These are phyloP conservation scores for Pachyramphus minor DNA, from an alignment of 2,113 vertebrate species.

Conservation along the genomic window DNA sequence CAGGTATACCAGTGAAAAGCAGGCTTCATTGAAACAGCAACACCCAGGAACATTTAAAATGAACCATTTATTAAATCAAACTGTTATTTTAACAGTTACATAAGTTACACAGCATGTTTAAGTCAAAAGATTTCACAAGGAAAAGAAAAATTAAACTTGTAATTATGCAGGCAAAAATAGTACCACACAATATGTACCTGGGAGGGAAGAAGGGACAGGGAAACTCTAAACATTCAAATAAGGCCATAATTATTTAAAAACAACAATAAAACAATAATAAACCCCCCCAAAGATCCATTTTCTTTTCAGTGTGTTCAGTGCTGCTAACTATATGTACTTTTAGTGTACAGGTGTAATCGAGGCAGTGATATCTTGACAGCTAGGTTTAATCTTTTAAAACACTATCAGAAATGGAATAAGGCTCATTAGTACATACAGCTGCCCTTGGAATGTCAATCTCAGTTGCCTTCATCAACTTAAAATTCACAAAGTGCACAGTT, in stretches of 20 bases:
- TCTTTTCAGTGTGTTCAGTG: slow-evolving; percentile 76
- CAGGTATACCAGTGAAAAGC: not conserved
- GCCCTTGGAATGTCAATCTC: slow-evolving; percentile 78
- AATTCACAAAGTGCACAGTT: slow-evolving; percentile 85
- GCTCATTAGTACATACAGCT: slow-evolving; percentile 82
- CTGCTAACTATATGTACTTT: slow-evolving; percentile 81
- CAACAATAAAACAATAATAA: slow-evolving; percentile 79
- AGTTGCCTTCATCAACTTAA: slow-evolving; percentile 79
- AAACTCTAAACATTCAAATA: slow-evolving; percentile 81
- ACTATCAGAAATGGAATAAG: slow-evolving; percentile 69
- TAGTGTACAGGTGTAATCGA: slow-evolving; percentile 62
- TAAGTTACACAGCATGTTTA: slow-evolving; percentile 92
- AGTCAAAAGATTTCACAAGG: slow-evolving; percentile 84
- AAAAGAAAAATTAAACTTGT: slow-evolving; percentile 81
- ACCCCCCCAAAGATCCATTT: slow-evolving; percentile 70
- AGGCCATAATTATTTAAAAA: slow-evolving; percentile 82
- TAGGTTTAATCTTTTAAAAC: slow-evolving; percentile 54
- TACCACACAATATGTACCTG: slow-evolving; percentile 96
- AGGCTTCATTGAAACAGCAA: slow-evolving; percentile 41
- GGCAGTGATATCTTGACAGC: slow-evolving; percentile 67
- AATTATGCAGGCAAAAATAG: slow-evolving; percentile 94
- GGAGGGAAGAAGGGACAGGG: slow-evolving; percentile 66
- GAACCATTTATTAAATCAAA: slow-evolving; percentile 96
- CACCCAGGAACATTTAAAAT: slow-evolving; percentile 73
- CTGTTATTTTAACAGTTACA: slow-evolving; percentile 97